Base-by-base conservation (phyloP, 2,113 vertebrate genomes). In the Corvus moneduloides region DNA sequence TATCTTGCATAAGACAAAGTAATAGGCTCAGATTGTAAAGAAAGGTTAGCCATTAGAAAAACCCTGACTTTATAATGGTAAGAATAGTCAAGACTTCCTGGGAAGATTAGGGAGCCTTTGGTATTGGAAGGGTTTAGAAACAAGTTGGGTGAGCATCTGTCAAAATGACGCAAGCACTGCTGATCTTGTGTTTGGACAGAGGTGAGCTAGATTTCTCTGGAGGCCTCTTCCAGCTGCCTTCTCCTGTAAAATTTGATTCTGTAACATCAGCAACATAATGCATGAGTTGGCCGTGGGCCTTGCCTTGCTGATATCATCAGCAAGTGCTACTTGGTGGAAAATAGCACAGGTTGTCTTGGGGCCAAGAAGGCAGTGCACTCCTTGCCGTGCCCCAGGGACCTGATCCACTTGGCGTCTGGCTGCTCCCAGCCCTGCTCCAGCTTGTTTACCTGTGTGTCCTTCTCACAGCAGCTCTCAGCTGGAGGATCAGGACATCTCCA, bases 231-330 rank as follows among this genome's bases (percentile, higher is more conserved):
- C 94, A 96, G 95, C 92, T 95, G 76, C 91, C 89, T 95, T 92
- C 89, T 95, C 61, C 72, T 88, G 59, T 94, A 97, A 96, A 96
- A 96, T 83, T 90, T 94, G 92, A 92, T 93, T 94, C 94, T 87
- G 26, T 94, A 93, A 96, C 93, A 92, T 93, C 86, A 89, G 83
- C 61, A 93, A 80, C 83, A 81, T 94, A 97, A 96, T 93, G 93
- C 84, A 84, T 90, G 86, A 96, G 89, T 88, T 95, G 93, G 96
- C 95, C 67, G 73, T 58, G 86, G 86, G 64, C 89, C 94, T 95
- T 90, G 85, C 79, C 88, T 96, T 76, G 75, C 89, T 3, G 55
- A 93, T 87, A 88, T 86, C 87, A 94, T 92, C 94, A 89, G 83
- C 69, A 92, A 96, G 86, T 84, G 80, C 86, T 94, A 76, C 84